Percentiles rank a stretch among this genome's conserved stretches.
Conservation (phyloP, 2,888 invertebrate species). For the Pseudanteris insignis region DNA sequence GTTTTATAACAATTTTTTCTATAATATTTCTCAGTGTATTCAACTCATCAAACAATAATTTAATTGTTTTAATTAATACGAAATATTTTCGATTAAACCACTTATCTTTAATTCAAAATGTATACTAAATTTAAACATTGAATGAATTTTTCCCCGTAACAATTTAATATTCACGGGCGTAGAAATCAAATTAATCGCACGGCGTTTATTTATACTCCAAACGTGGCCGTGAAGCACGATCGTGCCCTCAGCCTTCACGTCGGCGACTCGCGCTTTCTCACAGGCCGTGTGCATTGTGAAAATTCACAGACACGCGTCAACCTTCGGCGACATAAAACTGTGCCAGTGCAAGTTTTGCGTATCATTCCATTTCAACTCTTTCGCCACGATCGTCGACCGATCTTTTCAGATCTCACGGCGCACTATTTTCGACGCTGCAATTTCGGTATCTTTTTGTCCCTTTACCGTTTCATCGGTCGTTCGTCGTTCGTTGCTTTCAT, state of each 20-base stretch:
- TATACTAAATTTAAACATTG: no score
- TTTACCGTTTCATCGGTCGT: neutral
- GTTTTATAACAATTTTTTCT: no score
- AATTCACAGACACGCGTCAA: constrained; percentile 35
- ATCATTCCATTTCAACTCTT: neutral
- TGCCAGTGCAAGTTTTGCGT: constrained; percentile 14
- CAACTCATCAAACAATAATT: no score
- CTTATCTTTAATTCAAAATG: no score
- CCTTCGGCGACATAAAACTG: constrained; percentile 30
- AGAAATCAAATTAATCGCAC: constrained; percentile 1
- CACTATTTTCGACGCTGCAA: no score
- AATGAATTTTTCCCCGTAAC: no score
- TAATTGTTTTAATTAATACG: no score
- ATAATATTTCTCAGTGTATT: no score
- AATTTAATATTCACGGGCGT: no score
- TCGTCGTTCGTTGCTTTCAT: neutral
- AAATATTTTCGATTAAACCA: no score
- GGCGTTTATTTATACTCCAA: constrained; percentile 17
- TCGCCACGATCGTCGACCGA: no score
- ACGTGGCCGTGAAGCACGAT: constrained; percentile 36
- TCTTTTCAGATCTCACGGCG: no score
- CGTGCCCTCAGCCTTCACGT: constrained; percentile 41
- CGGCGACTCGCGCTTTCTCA: constrained; percentile 24
- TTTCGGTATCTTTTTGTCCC: constrained; percentile 11
- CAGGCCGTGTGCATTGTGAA: constrained; percentile 20